A percentile compares a stretch with the other conserved stretches of the same genome.
phyloP scores from a whole-genome alignment of 2,113 vertebrate species.

The Anoura caudifer region DNA sequence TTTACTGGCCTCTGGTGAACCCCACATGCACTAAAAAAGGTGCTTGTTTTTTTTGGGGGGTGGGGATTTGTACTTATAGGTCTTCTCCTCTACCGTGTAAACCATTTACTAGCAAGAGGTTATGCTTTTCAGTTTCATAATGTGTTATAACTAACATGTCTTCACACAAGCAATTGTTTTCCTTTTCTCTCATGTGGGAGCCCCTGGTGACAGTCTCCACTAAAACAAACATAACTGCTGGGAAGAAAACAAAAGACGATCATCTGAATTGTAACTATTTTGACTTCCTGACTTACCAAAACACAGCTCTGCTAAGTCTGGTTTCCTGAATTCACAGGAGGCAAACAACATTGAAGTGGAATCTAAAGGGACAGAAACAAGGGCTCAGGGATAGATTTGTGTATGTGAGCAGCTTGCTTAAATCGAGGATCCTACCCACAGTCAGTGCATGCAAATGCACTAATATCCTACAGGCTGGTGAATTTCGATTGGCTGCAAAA shows the following conservation, averaged over 20 bases:
- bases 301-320: background rate
- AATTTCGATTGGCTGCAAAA: background rate
- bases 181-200: background rate
- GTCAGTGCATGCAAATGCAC: background rate
- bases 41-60: background rate
- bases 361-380: background rate
- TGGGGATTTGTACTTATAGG: no score
- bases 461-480: background rate
- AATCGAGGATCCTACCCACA: rapidly evolving
- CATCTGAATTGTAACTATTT: background rate
- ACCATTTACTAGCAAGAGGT: background rate
- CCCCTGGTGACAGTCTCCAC: background rate
- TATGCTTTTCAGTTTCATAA: background rate
- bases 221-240: background rate
- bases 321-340: background rate
- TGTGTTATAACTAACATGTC: background rate
- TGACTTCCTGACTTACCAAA: background rate
- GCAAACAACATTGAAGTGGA: background rate
- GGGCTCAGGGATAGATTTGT: background rate
- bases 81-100: background rate
- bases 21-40: background rate
- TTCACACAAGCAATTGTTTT: background rate
- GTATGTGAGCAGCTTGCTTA: background rate
- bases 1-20: background rate
- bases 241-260: background rate